phyloP scores from a whole-genome alignment of 2,797 vertebrate genomes.

The Sebastiscus albofasciatus region DNA sequence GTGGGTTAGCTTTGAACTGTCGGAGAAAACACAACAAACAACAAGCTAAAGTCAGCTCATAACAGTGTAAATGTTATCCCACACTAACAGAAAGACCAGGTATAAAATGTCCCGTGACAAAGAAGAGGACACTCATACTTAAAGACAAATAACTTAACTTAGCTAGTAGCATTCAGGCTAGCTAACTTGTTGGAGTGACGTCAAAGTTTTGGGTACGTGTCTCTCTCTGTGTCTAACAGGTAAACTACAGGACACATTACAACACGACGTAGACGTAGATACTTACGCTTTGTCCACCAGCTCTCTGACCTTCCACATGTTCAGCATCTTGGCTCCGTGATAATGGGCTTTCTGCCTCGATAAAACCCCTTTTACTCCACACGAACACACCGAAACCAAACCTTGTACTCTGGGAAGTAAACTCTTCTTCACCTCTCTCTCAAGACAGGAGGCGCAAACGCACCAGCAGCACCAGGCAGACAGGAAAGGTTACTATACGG shows the following conservation, averaged over 20 bases:
- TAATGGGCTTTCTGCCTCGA: conserved; percentile 76
- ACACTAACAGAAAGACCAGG: background rate
- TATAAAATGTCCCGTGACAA: background rate
- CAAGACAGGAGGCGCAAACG: conserved; percentile 76
- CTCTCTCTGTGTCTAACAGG: conserved; percentile 82
- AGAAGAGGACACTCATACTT: background rate
- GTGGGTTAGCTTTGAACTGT: conserved; percentile 50
- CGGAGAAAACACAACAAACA: conserved; percentile 29
- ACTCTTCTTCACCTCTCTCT: conserved; percentile 76
- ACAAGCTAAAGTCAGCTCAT: background rate
- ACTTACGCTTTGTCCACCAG: conserved; percentile 99
- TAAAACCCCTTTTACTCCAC: conserved; percentile 68
- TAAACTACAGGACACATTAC: conserved; percentile 60
- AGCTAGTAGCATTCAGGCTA: conserved; percentile 55
- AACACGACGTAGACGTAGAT: conserved; percentile 45
- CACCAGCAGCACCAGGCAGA: conserved; percentile 42
- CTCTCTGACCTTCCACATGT: conserved; percentile 99
- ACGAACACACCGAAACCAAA: conserved; percentile 71
- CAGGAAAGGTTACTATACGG: conserved; percentile 72
- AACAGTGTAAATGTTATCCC: background rate
- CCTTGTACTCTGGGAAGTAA: conserved; percentile 81
- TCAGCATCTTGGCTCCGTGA: conserved; percentile 88
- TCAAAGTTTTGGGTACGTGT: conserved; percentile 87
- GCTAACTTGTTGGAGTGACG: conserved; percentile 78
- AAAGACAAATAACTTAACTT: background rate